Base-by-base conservation (phyloP, 2,797 vertebrate genomes). In the Peromyscus eremicus region DNA sequence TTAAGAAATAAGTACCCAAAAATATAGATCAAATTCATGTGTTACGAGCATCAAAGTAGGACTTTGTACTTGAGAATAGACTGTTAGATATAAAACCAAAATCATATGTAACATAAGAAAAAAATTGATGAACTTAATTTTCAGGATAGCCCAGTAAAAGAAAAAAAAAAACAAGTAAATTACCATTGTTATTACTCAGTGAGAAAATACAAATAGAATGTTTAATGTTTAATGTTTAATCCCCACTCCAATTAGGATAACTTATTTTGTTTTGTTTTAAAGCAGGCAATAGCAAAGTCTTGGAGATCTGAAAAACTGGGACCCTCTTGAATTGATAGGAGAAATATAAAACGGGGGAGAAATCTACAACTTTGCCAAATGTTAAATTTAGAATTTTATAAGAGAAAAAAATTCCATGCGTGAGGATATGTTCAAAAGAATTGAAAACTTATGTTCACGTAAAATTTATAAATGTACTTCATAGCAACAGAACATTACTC, bases 401-500 rank as follows among this genome's bases (percentile, higher is more conserved):
- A 66, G 80, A 62, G n/a, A 21, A 37, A 92, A 52, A 66, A 90
- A 77, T 94, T 92, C 6, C 16, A 87, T 10, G 71, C 5, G 75
- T 92, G 68, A 70, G 60, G 57, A 34, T 82, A 57, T 49, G 10
- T 17, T 34, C 43, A 25, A 91, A n/a, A 91, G 13, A 80, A 93
- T 88, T 85, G n/a, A 79, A 90, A 94, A 76, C 29, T n/a, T 90
- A 34, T 43, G 9, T 43, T 55, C n/a, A 77, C 10, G 94, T 10
- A 92, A 80, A 76, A 57, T 34, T 88, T 90, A 34, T 79, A 85
- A 84, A 77, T 62, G 7, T 95, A 90, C 81, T 80, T 93, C 3
- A 23, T 3, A 94, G 34, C 16, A 89, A 2, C 21, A 77, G 19
- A 89, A 1, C 21, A 81, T 93, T 95, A 37, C 66, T 81, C 71